A percentile compares a stretch with the other conserved stretches of the same genome.
Conservation (phyloP, 2,888 invertebrate genomes). For the Leistus spinibarbis region DNA sequence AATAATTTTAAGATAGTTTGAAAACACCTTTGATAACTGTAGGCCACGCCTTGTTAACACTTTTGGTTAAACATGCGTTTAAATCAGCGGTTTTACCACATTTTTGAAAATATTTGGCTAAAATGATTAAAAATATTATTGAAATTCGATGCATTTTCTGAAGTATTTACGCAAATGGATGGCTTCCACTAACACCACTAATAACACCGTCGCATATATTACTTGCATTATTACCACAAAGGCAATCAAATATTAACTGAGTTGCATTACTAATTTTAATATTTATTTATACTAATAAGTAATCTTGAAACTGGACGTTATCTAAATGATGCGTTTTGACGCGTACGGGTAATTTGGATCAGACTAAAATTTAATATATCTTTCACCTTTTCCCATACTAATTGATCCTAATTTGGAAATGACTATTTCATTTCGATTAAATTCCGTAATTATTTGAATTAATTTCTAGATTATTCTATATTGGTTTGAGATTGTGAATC, state of each 20-base stretch:
- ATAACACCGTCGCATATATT: not conserved
- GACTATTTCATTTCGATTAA: too few relatives aligned
- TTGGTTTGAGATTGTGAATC: too few relatives aligned
- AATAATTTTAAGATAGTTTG: not conserved
- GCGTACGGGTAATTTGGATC: too few relatives aligned
- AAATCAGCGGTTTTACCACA: constrained; percentile 18
- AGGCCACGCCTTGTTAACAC: constrained; percentile 16
- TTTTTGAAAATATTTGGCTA: constrained; percentile 24
- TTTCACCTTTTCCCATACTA: too few relatives aligned
- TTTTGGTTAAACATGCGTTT: not conserved
- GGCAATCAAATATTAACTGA: not conserved
- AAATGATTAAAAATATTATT: not conserved
- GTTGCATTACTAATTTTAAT: not conserved
- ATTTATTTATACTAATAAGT: not conserved
- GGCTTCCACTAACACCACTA: constrained; percentile 2
- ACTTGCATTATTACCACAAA: not conserved
- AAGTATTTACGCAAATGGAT: constrained; percentile 8
- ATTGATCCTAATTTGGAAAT: too few relatives aligned
- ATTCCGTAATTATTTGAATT: too few relatives aligned
- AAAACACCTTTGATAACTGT: constrained; percentile 11
- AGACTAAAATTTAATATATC: too few relatives aligned
- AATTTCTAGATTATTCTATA: too few relatives aligned
- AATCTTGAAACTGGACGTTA: not conserved
- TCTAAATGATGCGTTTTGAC: too few relatives aligned
- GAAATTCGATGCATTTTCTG: not conserved